A percentile compares a stretch with the other conserved stretches of the same genome.
phyloP scores from a whole-genome alignment of 2,113 vertebrate species.

The Mastomys natalensis region DNA sequence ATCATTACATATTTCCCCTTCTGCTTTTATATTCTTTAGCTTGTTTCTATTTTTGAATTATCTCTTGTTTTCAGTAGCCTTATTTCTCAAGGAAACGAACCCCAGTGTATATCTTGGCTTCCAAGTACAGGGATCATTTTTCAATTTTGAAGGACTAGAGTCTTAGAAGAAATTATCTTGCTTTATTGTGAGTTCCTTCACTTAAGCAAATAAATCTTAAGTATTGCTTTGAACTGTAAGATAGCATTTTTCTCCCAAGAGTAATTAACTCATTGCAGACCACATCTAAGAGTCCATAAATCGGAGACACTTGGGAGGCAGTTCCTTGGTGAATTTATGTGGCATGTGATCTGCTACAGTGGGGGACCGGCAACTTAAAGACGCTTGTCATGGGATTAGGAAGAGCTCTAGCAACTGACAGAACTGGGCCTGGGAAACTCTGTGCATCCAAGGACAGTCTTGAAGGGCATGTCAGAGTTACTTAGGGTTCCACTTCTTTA shows the following conservation, averaged over 20 bases:
- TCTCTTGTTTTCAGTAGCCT: conserved; percentile 49
- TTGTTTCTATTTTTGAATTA: conserved; percentile 29
- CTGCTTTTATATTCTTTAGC: not conserved
- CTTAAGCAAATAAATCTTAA: conserved; percentile 60
- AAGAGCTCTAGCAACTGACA: not conserved
- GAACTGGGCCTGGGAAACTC: not conserved
- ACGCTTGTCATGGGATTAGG: conserved; percentile 5
- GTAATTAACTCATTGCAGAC: conserved; percentile 74
- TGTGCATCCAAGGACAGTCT: conserved; percentile 14
- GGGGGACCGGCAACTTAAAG: conserved; percentile 30
- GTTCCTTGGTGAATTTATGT: conserved; percentile 48
- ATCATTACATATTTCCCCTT: not conserved
- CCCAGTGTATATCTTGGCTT: conserved; percentile 31
- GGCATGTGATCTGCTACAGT: not conserved
- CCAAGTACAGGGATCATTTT: conserved; percentile 44
- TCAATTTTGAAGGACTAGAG: conserved; percentile 18
- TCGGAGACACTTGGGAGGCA: conserved; percentile 10
- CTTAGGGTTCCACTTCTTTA: conserved; percentile 15
- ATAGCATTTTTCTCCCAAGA: conserved; percentile 51
- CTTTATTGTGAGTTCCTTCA: conserved; percentile 67
- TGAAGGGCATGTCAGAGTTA: conserved; percentile 28
- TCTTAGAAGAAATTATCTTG: conserved; percentile 66
- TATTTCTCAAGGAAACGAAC: conserved; percentile 13
- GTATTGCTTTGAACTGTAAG: conserved; percentile 57
- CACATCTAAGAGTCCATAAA: conserved; percentile 59